Conservation (phyloP, 2,888 invertebrate species). For the Entomobrya proxima region DNA sequence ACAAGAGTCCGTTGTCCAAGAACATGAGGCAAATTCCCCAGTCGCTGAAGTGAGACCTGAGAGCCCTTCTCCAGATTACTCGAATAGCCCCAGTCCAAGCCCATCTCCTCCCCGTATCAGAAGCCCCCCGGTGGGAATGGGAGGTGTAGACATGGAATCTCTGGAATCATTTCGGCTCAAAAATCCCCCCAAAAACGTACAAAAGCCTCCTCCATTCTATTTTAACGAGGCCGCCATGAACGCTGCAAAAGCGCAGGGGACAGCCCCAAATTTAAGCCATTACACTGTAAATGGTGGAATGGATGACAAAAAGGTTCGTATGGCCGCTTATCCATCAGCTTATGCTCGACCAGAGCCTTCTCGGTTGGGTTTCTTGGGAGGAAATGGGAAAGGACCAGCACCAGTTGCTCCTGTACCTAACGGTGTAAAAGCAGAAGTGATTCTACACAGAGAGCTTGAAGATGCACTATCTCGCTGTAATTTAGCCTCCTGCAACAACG, state of each 20-base stretch:
- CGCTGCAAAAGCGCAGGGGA: slow-evolving; percentile 27
- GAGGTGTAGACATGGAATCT: slow-evolving; percentile 85
- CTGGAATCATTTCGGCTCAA: slow-evolving; percentile 86
- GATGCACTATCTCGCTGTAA: slow-evolving; percentile 69
- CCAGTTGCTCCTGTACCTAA: slow-evolving; percentile 34
- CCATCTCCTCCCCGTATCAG: slow-evolving; percentile 62
- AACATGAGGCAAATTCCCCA: neutral
- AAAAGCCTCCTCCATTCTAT: slow-evolving; percentile 84
- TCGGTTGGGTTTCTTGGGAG: slow-evolving; percentile 48
- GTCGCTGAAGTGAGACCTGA: slow-evolving; percentile 76
- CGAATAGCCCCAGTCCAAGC: slow-evolving; percentile 76
- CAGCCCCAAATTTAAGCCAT: neutral
- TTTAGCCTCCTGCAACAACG: slow-evolving; percentile 45
- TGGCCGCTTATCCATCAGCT: slow-evolving; percentile 67
- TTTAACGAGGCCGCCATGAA: slow-evolving; percentile 77
- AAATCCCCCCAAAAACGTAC: slow-evolving; percentile 81
- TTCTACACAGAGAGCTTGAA: slow-evolving; percentile 69
- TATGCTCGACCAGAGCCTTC: slow-evolving; percentile 64
- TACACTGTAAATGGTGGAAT: neutral
- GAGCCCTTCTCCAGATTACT: slow-evolving; percentile 81
- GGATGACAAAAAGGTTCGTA: slow-evolving; percentile 65
- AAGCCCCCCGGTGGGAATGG: slow-evolving; percentile 48
- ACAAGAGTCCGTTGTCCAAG: neutral
- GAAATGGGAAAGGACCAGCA: slow-evolving; percentile 35
- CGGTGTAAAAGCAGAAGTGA: slow-evolving; percentile 56